Conservation (phyloP, 2,888 invertebrate genomes). For the Tetranychus truncatus region DNA sequence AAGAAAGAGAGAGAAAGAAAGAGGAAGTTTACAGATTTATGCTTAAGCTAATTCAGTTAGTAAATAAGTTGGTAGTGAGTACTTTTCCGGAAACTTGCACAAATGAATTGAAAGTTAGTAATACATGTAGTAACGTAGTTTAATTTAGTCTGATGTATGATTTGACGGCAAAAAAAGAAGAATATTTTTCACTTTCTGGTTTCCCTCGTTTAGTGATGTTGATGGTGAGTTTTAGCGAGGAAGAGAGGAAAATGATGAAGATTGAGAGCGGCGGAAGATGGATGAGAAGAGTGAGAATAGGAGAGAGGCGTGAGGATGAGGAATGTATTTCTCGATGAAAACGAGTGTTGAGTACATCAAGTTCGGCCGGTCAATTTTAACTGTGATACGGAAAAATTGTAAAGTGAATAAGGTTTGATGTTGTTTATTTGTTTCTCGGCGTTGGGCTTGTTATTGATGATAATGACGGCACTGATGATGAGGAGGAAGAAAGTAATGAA, state of each 20-base stretch:
- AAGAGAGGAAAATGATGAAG: not conserved
- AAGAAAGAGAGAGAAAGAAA: not conserved
- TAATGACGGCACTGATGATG: not conserved
- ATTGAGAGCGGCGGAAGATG: slow-evolving; percentile 1
- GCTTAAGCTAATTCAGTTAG: not conserved
- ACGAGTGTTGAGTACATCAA: not conserved
- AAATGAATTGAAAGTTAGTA: not conserved
- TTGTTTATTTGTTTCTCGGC: not conserved
- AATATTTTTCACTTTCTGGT: not conserved
- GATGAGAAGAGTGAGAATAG: not conserved
- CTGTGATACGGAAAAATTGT: not conserved
- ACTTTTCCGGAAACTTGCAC: not conserved
- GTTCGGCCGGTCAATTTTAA: not conserved
- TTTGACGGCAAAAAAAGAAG: not conserved
- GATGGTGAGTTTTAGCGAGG: not conserved
- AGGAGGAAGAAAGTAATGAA: not conserved
- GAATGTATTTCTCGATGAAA: too few relatives aligned
- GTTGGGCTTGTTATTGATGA: not conserved
- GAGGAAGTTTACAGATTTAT: not conserved
- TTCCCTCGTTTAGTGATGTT: not conserved
- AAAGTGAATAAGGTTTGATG: not conserved
- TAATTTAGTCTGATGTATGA: not conserved
- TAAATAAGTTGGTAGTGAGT: not conserved
- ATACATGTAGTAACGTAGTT: not conserved
- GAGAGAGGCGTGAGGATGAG: not conserved